phyloP scores from a whole-genome alignment of 2,113 vertebrate genomes.

The Baryphthengus martii region DNA sequence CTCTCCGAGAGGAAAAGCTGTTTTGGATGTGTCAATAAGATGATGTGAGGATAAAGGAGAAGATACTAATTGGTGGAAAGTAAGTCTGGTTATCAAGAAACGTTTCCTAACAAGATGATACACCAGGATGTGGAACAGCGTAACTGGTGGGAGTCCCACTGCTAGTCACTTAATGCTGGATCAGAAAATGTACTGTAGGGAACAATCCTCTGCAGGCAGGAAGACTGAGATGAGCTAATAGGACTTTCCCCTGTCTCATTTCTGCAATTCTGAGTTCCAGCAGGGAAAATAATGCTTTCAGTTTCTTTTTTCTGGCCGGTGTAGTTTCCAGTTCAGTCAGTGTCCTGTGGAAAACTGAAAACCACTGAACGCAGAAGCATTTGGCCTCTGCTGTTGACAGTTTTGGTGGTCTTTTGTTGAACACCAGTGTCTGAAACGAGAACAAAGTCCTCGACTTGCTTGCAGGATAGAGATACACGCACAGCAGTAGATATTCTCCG shows the following conservation, averaged over 20 bases:
- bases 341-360: neutral
- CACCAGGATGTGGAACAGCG: neutral
- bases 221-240: neutral
- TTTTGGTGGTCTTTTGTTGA: neutral
- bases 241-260: slow-evolving; percentile 39
- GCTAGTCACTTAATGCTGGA: neutral
- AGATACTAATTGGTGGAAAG: neutral
- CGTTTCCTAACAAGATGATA: neutral
- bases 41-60: neutral
- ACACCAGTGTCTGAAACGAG: neutral
- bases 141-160: neutral
- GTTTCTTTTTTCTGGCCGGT: neutral
- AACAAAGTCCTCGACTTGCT: neutral
- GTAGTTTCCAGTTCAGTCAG: neutral
- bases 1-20: neutral
- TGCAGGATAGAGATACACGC: neutral
- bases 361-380: neutral
- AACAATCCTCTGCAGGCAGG: neutral
- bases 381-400: neutral
- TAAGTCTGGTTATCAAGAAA: neutral
- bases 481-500: neutral
- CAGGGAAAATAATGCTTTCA: slow-evolving; percentile 9
- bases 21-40: neutral
- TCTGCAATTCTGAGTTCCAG: neutral
- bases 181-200: neutral